Conservation (phyloP, 2,888 invertebrate species). For the Endotricha flammealis region DNA sequence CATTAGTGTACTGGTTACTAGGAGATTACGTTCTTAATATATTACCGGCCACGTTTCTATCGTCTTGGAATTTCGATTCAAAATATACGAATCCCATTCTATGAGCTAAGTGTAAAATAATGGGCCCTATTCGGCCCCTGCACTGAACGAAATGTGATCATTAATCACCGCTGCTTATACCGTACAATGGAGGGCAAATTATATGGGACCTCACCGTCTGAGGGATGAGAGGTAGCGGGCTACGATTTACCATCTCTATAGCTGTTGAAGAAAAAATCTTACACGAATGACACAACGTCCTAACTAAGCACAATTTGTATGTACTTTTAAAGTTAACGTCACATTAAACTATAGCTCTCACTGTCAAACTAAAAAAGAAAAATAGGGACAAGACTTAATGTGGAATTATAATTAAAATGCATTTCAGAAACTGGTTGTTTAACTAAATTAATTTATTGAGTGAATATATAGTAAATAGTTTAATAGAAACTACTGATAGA, state of each 20-base stretch:
- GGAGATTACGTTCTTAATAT: too few relatives aligned
- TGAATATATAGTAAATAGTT: too few relatives aligned
- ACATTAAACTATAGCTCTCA: too few relatives aligned
- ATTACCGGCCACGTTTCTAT: constrained; percentile 9
- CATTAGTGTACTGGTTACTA: too few relatives aligned
- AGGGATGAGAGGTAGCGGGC: constrained; percentile 5
- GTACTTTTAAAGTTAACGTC: too few relatives aligned
- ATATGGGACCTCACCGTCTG: constrained; percentile 15
- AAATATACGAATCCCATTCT: constrained; percentile 9
- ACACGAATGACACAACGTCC: background rate
- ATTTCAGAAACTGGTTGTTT: too few relatives aligned
- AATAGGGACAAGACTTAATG: too few relatives aligned
- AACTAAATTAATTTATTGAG: too few relatives aligned
- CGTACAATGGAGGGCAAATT: constrained; percentile 26
- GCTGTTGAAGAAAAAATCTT: background rate
- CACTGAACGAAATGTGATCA: constrained; percentile 41
- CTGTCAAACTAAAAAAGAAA: too few relatives aligned
- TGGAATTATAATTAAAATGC: too few relatives aligned
- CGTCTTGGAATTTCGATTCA: constrained; percentile 12
- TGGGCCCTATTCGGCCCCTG: constrained; percentile 44
- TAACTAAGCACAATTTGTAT: too few relatives aligned
- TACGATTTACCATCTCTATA: background rate
- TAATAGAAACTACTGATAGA: too few relatives aligned
- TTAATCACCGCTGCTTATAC: constrained; percentile 44
- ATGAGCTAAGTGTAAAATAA: constrained; percentile 53